These are phyloP conservation scores for Diachasma alloeum DNA, from an alignment of 1,140 invertebrate species.

Conservation along the genomic window DNA sequence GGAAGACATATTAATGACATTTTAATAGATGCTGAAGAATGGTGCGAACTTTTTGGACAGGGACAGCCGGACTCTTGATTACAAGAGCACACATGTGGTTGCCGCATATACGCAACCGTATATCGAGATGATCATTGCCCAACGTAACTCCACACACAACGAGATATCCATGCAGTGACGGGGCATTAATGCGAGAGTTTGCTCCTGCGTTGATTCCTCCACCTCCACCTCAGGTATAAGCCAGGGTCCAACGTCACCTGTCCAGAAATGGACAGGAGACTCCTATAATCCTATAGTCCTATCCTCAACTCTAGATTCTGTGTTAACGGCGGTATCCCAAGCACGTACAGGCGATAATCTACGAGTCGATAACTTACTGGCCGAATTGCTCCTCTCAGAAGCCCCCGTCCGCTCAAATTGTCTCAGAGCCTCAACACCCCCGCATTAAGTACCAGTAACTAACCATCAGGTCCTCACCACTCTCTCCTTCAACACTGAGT, in stretches of 20 bases:
- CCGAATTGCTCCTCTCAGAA: constrained; percentile 42
- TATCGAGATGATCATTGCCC: background rate
- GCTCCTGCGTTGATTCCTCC: constrained; percentile 3
- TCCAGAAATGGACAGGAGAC: constrained; percentile 16
- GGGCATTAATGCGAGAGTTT: constrained; percentile 32
- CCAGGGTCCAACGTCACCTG: constrained; percentile 1
- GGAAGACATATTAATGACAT: background rate
- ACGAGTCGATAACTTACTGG: constrained; percentile 53
- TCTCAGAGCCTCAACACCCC: constrained; percentile 11
- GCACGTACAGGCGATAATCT: constrained; percentile 48
- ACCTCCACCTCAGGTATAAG: background rate
- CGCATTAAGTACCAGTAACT: background rate
- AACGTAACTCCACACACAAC: background rate
- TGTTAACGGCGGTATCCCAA: constrained; percentile 38
- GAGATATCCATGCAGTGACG: background rate
- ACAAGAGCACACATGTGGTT: too few species aligned
- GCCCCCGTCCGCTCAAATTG: constrained; percentile 30
- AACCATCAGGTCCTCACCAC: background rate
- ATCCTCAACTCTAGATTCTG: background rate
- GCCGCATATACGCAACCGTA: background rate
- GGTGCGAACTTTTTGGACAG: background rate
- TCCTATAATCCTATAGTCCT: background rate
- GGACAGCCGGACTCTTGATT: too few species aligned
- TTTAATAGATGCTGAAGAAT: background rate
- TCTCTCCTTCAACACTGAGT: background rate